Base-by-base conservation (phyloP, 1,140 invertebrate species). In the Drosophila erecta region DNA sequence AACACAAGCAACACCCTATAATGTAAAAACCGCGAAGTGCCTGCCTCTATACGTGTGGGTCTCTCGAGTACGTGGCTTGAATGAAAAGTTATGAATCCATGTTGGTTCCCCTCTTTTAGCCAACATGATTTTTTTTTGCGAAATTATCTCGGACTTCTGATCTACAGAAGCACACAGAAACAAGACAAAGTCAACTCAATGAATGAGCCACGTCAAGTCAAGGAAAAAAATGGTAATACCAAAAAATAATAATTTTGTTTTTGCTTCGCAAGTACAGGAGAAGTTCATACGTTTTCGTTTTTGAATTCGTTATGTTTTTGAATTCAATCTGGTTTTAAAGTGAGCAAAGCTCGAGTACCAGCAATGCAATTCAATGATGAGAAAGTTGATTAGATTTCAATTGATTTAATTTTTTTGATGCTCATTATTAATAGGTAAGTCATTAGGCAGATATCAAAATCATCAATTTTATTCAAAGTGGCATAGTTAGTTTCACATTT, bases 401-500 rank as follows among this genome's bases (percentile, higher is more conserved):
- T 44, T 40, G 15, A 35, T 49, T 37, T 56, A 35, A 24, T 8
- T 38, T 67, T 44, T 37, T 17, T 24, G 22, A 12, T 30, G 40
- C 4, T 38, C 24, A 15, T 35, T 66, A 35, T n/a, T 35, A 1
- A 2, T 56, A 30, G 47, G 4, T 24, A 43, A 43, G 22, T 10
- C 2, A 62, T 20, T 24, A 11, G 10, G 11, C 59, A 47, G 24
- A 35, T 35, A 65, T 41, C 27, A 27, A 65, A 65, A 64, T 62
- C 24, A 65, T 79, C 59, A 50, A 86, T 85, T 86, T 81, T 69
- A 71, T 76, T 81, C 43, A 86, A 86, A 85, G 76, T 86, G 69
- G 72, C 78, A 78, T 85, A 85, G 75, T 85, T 86, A 86, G 81
- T 86, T 85, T 86, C 81, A 76, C 78, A 86, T 85, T 85, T 85